Percentiles rank a stretch among this genome's conserved stretches.
Conservation (phyloP, 2,113 vertebrate species). For the Argyrosomus japonicus region DNA sequence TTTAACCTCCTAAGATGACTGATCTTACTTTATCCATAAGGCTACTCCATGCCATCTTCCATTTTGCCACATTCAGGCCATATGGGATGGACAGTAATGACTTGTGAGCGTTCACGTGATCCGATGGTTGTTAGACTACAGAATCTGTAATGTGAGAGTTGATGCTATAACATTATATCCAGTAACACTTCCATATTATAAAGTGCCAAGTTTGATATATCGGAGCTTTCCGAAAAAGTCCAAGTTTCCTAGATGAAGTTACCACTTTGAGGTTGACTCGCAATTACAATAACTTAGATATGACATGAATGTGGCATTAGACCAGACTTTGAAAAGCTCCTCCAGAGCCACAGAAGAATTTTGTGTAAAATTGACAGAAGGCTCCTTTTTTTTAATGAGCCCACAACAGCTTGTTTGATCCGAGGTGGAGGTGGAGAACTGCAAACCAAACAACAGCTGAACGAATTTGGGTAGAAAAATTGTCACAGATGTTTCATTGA, state of each 20-base stretch:
- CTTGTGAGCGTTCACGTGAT: background rate
- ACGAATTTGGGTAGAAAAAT: no score
- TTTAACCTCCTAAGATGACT: background rate
- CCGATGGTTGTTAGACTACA: no score
- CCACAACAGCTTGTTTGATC: background rate
- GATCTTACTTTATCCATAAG: background rate
- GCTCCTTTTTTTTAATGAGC: background rate
- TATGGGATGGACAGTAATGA: background rate
- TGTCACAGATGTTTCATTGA: background rate
- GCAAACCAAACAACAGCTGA: background rate
- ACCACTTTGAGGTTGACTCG: background rate
- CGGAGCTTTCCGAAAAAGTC: background rate
- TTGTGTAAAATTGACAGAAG: background rate
- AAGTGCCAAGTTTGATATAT: background rate
- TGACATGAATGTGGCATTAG: conserved; percentile 8
- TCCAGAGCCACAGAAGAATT: background rate
- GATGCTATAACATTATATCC: no score
- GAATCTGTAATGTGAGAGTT: no score
- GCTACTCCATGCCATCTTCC: background rate
- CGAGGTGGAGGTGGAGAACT: background rate
- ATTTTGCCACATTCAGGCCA: background rate
- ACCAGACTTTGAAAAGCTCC: background rate
- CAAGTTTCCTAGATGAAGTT: background rate
- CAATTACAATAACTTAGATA: background rate
- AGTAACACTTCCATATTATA: background rate